phyloP scores from a whole-genome alignment of 2,113 vertebrate species.

The Malurus elegans region DNA sequence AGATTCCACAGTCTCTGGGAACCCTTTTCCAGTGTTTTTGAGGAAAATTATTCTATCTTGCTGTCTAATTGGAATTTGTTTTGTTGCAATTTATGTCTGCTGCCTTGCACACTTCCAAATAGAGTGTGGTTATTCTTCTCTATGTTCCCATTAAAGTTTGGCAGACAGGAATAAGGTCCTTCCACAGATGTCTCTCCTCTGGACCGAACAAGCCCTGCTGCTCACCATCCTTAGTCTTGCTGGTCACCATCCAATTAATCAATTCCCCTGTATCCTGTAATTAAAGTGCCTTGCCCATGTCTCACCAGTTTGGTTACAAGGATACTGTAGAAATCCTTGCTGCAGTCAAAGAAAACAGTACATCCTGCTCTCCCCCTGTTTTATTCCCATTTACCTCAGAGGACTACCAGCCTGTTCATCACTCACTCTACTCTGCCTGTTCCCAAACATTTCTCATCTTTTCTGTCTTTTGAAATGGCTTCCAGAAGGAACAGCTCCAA shows the following conservation, averaged over 20 bases:
- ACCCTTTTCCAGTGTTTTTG: background rate
- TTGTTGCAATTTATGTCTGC: background rate
- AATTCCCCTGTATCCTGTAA: background rate
- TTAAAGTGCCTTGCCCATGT: background rate
- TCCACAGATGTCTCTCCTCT: background rate
- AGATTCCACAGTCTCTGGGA: background rate
- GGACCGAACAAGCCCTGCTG: background rate
- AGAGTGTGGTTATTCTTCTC: background rate
- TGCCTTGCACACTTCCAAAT: background rate
- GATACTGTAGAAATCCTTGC: background rate
- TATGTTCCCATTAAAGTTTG: background rate
- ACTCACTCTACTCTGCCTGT: background rate
- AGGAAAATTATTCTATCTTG: background rate
- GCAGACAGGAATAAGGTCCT: background rate
- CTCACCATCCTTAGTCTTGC: background rate
- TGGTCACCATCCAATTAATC: background rate
- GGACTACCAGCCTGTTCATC: background rate
- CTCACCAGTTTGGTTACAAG: background rate
- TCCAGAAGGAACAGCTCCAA: background rate
- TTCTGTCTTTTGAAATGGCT: background rate
- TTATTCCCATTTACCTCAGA: background rate
- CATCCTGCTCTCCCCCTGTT: background rate
- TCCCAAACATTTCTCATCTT: background rate
- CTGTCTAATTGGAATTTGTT: background rate
- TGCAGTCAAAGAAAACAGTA: background rate